Conservation (phyloP, 2,113 vertebrate species). For the Oreamnos americanus region DNA sequence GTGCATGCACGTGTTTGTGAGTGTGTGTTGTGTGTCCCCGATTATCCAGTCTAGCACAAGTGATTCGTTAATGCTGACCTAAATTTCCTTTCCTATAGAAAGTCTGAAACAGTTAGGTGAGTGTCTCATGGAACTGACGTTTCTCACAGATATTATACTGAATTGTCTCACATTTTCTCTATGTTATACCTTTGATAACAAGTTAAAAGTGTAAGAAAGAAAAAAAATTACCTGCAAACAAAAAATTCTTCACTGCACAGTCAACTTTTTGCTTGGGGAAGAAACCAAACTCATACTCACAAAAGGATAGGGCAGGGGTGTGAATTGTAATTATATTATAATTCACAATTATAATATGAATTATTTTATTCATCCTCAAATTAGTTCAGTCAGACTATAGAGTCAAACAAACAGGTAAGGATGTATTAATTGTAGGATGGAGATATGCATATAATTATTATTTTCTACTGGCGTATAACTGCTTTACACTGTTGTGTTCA, state of each 20-base stretch:
- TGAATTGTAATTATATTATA: not conserved
- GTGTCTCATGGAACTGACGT: constrained; percentile 8
- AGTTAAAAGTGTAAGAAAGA: constrained; percentile 12
- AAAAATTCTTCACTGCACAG: not conserved
- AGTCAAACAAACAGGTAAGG: not conserved
- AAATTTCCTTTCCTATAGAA: constrained; percentile 54
- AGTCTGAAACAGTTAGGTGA: constrained; percentile 1
- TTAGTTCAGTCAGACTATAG: not conserved
- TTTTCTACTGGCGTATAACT: not conserved
- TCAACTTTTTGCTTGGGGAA: not conserved
- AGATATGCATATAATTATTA: not conserved
- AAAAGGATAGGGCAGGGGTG: no score
- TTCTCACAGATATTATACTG: constrained; percentile 28
- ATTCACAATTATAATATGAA: not conserved
- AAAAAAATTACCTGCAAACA: not conserved
- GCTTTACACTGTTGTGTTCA: not conserved
- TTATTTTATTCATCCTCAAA: not conserved
- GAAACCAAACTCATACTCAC: not conserved
- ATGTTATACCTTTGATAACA: constrained; percentile 39
- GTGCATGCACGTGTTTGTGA: rapidly evolving
- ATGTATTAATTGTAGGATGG: not conserved
- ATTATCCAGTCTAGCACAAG: not conserved
- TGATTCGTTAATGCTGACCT: constrained; percentile 26
- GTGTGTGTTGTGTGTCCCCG: not conserved
- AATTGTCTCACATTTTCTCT: constrained; percentile 45